Conservation (phyloP, 2,113 vertebrate genomes). For the Poeciliopsis retropinna region DNA sequence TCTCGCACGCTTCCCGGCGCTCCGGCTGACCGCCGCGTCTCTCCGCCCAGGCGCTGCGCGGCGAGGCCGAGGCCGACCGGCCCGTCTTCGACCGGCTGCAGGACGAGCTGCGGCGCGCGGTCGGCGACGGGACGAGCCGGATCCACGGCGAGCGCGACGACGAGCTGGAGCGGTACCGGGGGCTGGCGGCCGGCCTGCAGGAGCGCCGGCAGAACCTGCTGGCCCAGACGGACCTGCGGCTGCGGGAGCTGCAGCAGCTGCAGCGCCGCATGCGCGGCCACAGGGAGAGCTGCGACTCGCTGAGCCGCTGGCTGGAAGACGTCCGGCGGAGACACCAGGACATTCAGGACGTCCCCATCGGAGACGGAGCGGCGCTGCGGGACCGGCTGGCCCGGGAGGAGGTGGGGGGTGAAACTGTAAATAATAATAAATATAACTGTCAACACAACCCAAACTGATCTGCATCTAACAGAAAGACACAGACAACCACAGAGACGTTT, state of each 20-base stretch:
- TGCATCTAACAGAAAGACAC: too few species aligned
- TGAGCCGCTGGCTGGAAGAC: constrained; percentile 86
- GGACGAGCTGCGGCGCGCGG: constrained; percentile 83
- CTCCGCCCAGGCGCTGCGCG: constrained; percentile 79
- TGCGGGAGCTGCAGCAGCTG: constrained; percentile 88
- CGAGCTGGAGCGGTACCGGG: constrained; percentile 90
- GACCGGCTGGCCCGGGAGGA: constrained; percentile 90
- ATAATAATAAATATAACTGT: too few species aligned
- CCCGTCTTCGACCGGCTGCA: constrained; percentile 83
- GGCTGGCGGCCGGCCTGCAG: constrained; percentile 82
- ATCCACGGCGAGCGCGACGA: constrained; percentile 88
- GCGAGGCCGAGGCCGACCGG: constrained; percentile 85
- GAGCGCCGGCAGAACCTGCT: constrained; percentile 92
- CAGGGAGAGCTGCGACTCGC: constrained; percentile 81
- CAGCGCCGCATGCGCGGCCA: constrained; percentile 88
- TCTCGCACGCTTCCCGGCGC: too few species aligned
- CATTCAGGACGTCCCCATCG: constrained; percentile 85
- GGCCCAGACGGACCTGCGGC: constrained; percentile 85
- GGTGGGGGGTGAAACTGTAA: constrained; percentile 69
- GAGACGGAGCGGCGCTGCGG: constrained; percentile 75
- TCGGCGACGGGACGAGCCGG: constrained; percentile 86
- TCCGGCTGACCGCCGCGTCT: neutral
- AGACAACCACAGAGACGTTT: too few species aligned
- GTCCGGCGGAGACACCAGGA: constrained; percentile 86
- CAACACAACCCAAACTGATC: too few species aligned